Evolutionary conservation across 2,797 vertebrate species (phyloP), one percentile per base, ranked within the genome.

Genomic region (Pitangus sulphuratus): DNA sequence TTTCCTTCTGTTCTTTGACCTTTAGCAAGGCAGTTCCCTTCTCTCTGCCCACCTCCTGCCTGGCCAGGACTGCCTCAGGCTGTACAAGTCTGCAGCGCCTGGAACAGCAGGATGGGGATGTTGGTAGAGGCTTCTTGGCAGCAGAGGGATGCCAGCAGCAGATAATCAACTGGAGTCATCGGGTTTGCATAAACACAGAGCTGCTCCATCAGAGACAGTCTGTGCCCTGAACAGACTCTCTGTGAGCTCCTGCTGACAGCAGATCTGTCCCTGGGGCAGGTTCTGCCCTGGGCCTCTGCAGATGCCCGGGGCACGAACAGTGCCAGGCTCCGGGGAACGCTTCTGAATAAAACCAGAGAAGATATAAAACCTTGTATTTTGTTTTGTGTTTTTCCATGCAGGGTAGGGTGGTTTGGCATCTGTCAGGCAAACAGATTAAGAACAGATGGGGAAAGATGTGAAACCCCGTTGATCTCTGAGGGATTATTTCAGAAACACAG

Each of bases 391-490:
- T 92, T 94, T 88, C 83, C 83, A 56, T 72, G 86, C 30, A 10
- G 95, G 93, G 95, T 94, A 93, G 64, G 83, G 95, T 74, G 96
- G 91, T 94, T 96, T 96, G 95, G 96, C 96, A 70, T 95, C 93
- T 94, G 87, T 84, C 85, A 95, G 82, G 77, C 5, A 39, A 91
- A 79, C 66, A 88, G 94, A 97, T 96, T 94, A 95, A 81, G 89
- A 97, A 88, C 96, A 97, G 96, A 97, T 95, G 95, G 91, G 85
- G 77, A 60, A 91, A 95, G 93, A 97, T 91, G 96, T 86, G 94
- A 97, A 96, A 95, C 79, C 58, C 62, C 2, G 9, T 81, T 96
- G 95, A 96, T 95, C 94, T 94, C 87, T 0, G 18, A 96, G 83
- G 80, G 89, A 90, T 94, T 95, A 93, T 84, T 94, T 95, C 93